Evolutionary conservation across 2,888 invertebrate species (phyloP), one percentile per base, ranked within the genome.

Genomic region (Parapristionchus giblindavisi): DNA sequence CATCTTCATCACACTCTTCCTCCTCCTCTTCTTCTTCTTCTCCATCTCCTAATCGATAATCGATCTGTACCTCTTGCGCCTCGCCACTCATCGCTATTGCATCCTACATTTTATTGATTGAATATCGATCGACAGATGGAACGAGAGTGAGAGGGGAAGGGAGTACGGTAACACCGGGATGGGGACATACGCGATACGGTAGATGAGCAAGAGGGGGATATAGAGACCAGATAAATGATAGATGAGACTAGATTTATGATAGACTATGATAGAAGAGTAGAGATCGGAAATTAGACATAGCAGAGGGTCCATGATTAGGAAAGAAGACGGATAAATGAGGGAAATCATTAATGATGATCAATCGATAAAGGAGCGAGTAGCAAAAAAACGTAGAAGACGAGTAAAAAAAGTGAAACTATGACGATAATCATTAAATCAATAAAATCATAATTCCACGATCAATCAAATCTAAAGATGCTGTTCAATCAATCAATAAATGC

Each of bases 401-500:
- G 34, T 32, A 36, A 63, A 8, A 6, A 63, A 24, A 36, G 24
- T n/a, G 24, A 11, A 24, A 11, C 58, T 11, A 58, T n/a, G 58
- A 27, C 58, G 11, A 17, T 8, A 58, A 21, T 58, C n/a, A n/a
- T 11, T 14, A 8, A 58, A 58, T 11, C 17, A 58, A 8, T 11
- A 32, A 63, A 24, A 63, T 34, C 8, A 63, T 8, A 27, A 24
- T 11, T 56, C 14, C 14, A 24, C 14, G 56, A 56, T 56, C 56
- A 56, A 56, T n/a, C 21, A n/a, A n/a, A n/a, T n/a, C n/a, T n/a
- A n/a, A n/a, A n/a, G n/a, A n/a, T n/a, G n/a, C n/a, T n/a, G n/a
- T n/a, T n/a, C n/a, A 29, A 3, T 52, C 40, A 71, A 14, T 32
- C 71, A 29, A 29, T 29, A 29, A 73, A 73, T 1, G 68, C 76